Base-by-base conservation (phyloP, 2,113 vertebrate species). In the Cromileptes altivelis region DNA sequence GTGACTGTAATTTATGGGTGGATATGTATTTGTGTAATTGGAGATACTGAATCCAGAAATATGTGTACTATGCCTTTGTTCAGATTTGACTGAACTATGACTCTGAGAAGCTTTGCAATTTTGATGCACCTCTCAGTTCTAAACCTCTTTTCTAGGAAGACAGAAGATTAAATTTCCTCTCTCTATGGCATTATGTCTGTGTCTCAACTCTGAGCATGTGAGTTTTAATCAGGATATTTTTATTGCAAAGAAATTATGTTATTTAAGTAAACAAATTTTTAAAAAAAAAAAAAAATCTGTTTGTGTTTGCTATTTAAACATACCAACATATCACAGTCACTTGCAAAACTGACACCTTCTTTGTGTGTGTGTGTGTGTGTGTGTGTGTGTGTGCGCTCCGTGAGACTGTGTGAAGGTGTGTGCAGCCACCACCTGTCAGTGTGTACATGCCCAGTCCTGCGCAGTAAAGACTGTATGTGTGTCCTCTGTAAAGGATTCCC, bases 391-490 rank as follows among this genome's bases (percentile, higher is more conserved):
- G 60, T 13, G 5, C n/a, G 37, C 37, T 64, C 1, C 15, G 42
- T 23, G 40, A 64, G 12, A 37, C 50, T 40, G 19, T 37, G 37
- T 25, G 15, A 45, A 25, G 2, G 68, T 52, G 64, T 69, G 70
- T 18, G 8, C 50, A 67, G 67, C 33, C 27, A 10, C 27, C 19
- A 23, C 19, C 45, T 69, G 70, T 56, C 25, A 4, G 9, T 58
- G 63, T 68, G 25, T 47, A 12, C 18, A 3, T 23, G 55, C 49
- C 2, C 37, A 63, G 62, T 69, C 74, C 53, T 85, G 78, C 4
- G 12, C 68, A 64, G 67, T 13, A 10, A 21, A 50, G 9, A 45
- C 42, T 12, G 23, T 9, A n/a, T 58, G n/a, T 30, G n/a, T 55
- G 21, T 42, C 45, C 25, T 18, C 23, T 57, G 42, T 62, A 7